phyloP scores from a whole-genome alignment of 2,888 invertebrate genomes.

The Pharmacophagus antenor region DNA sequence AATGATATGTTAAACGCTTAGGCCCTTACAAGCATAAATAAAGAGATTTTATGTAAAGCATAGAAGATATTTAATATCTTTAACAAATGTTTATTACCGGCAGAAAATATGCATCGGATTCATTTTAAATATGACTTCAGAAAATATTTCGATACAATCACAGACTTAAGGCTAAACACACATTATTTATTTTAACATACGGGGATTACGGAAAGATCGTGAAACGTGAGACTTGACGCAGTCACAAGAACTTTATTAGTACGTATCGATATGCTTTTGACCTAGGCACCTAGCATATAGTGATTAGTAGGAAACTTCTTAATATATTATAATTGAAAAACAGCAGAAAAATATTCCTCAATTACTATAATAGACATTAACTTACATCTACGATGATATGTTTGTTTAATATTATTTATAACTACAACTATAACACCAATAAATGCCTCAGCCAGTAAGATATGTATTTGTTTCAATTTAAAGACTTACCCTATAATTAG shows the following conservation, averaged over 20 bases:
- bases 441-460: conserved; percentile 80
- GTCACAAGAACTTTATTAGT: conserved; percentile 31
- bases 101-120: conserved; percentile 59
- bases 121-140: conserved; percentile 49
- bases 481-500: conserved; percentile 62
- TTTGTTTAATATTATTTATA: conserved; percentile 28
- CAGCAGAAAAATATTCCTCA: conserved; percentile 39
- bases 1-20: conserved; percentile 42
- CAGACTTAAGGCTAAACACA: conserved; percentile 50
- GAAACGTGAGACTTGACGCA: conserved; percentile 27
- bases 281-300: conserved; percentile 67
- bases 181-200: conserved; percentile 33
- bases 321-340: conserved; percentile 33
- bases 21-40: conserved; percentile 48
- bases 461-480: conserved; percentile 76
- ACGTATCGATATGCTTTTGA: conserved; percentile 58
- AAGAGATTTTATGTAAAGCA: conserved; percentile 40
- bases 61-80: conserved; percentile 70
- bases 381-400: conserved; percentile 36
- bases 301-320: conserved; percentile 31
- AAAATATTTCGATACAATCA: conserved; percentile 64
- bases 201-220: conserved; percentile 42
- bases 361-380: conserved; percentile 45
- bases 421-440: conserved; percentile 57
- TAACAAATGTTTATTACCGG: conserved; percentile 54